Percentiles rank a stretch among this genome's conserved stretches.
Evolutionary conservation across 2,888 invertebrate genomes (phyloP).

Genomic region (Schrankia costaestrigalis): DNA sequence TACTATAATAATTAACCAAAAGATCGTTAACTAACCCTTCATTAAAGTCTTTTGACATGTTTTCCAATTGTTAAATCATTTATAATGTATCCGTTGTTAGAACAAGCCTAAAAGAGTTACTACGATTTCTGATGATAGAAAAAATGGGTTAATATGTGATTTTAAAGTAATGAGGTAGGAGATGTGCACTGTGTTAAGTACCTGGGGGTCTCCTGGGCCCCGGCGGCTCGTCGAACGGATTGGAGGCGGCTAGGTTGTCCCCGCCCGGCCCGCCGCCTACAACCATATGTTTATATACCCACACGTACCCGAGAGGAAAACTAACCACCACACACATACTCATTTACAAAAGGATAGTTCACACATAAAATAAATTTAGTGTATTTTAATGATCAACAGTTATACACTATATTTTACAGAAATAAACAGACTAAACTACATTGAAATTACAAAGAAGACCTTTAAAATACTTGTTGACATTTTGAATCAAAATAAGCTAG

Average conservation of each 20-base stretch:
- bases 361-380: too few relatives aligned
- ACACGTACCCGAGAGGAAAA: constrained; percentile 32
- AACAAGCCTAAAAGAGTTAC: background rate
- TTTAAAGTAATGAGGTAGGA: constrained; percentile 43
- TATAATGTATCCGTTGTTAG: too few relatives aligned
- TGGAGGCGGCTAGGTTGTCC: constrained; percentile 92
- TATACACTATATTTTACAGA: too few relatives aligned
- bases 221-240: constrained; percentile 91
- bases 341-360: constrained; percentile 1
- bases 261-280: constrained; percentile 78
- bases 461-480: too few relatives aligned
- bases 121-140: constrained; percentile 38
- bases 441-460: too few relatives aligned
- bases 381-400: background rate
- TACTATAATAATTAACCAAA: too few relatives aligned
- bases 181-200: constrained; percentile 56
- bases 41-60: too few relatives aligned
- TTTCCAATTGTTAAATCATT: too few relatives aligned
- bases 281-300: constrained; percentile 55
- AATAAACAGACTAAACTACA: too few relatives aligned
- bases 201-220: constrained; percentile 78
- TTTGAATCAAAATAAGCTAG: too few relatives aligned
- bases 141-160: constrained; percentile 41
- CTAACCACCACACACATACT: constrained; percentile 13
- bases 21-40: too few relatives aligned